Conservation (phyloP, 1,140 invertebrate species). For the Nylanderia fulva region DNA sequence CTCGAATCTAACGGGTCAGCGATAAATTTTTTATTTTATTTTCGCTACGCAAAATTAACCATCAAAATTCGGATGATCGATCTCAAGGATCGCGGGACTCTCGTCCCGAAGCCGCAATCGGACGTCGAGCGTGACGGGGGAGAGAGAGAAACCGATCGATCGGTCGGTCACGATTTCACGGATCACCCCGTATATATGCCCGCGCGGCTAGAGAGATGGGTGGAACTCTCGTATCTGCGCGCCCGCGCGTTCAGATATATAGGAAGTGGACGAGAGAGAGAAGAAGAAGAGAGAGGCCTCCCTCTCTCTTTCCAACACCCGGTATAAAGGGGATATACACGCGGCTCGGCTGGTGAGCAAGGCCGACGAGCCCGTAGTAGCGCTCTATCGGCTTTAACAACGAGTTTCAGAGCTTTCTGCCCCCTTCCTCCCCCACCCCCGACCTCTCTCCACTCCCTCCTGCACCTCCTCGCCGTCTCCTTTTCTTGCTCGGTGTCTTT, state of each 20-base stretch:
- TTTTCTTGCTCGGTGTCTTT: conserved; percentile 64
- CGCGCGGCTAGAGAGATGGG: conserved; percentile 64
- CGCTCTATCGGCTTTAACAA: conserved; percentile 79
- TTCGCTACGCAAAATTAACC: background rate
- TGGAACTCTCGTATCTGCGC: conserved; percentile 69
- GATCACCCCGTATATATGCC: conserved; percentile 58
- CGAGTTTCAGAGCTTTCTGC: conserved; percentile 73
- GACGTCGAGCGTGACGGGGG: conserved; percentile 24
- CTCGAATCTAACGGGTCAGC: background rate
- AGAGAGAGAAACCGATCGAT: conserved; percentile 49
- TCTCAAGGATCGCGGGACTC: background rate
- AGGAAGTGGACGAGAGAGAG: conserved; percentile 61
- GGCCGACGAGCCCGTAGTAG: conserved; percentile 43
- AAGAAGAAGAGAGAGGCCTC: conserved; percentile 23
- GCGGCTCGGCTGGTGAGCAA: conserved; percentile 42
- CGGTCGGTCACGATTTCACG: conserved; percentile 57
- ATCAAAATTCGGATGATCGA: conserved; percentile 19
- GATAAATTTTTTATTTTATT: background rate
- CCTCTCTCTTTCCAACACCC: background rate
- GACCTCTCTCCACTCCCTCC: background rate
- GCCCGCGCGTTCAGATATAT: conserved; percentile 63
- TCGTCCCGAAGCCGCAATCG: conserved; percentile 17
- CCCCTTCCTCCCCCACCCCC: conserved; percentile 18
- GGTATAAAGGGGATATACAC: conserved; percentile 71
- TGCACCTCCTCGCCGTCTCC: conserved; percentile 24